Evolutionary conservation across 2,888 invertebrate genomes (phyloP).

Genomic region (Limnephilus marmoratus): DNA sequence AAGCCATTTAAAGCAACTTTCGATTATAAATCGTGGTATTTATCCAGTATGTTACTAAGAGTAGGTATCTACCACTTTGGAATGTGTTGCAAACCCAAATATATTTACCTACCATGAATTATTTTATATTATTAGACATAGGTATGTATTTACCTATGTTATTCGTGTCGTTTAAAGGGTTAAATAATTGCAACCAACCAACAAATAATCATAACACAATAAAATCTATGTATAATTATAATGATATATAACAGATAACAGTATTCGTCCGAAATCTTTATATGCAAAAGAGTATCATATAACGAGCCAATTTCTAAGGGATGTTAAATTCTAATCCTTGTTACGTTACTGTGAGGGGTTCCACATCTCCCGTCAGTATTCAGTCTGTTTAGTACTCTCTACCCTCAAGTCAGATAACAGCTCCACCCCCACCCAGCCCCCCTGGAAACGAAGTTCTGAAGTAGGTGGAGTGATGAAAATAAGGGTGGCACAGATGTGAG

Average conservation of each 20-base stretch:
- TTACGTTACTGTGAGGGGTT: conserved; percentile 25
- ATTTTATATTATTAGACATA: not conserved
- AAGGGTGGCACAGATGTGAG: conserved; percentile 28
- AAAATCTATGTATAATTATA: too few relatives aligned
- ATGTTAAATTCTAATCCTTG: not conserved
- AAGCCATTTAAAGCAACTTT: not conserved
- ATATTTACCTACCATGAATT: too few relatives aligned
- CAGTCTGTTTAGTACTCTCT: not conserved
- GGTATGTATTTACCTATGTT: not conserved
- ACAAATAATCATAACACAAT: not conserved
- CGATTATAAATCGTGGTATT: not conserved
- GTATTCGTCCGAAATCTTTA: not conserved
- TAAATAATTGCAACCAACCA: not conserved
- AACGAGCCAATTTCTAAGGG: not conserved
- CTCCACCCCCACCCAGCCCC: not conserved
- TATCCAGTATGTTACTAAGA: not conserved
- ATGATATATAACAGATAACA: not conserved
- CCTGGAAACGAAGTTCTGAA: not conserved
- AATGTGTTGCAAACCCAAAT: too few relatives aligned
- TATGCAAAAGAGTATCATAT: not conserved
- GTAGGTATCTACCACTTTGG: too few relatives aligned
- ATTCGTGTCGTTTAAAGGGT: not conserved
- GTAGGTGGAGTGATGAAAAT: conserved; percentile 26
- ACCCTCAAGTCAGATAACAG: conserved; percentile 18
- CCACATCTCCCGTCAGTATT: conserved; percentile 17